Percentiles rank a stretch among this genome's conserved stretches.
phyloP scores from a whole-genome alignment of 92 coral and sea anemone species.

The Anthopleura xanthogrammica region DNA sequence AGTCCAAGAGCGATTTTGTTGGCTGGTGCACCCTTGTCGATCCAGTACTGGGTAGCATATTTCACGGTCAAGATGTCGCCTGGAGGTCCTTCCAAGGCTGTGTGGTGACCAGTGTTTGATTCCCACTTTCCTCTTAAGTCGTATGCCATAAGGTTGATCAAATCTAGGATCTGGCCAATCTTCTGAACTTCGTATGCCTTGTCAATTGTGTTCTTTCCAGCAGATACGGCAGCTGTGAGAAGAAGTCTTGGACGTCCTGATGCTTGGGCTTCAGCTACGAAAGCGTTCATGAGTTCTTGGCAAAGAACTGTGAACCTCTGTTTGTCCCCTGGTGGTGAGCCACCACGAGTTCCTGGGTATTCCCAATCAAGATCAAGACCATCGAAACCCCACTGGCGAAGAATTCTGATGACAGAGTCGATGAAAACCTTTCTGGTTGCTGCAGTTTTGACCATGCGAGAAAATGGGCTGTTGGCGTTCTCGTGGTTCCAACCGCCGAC shows the following conservation, averaged over 20 bases:
- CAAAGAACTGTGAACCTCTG: constrained; percentile 78
- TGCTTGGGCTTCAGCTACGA: constrained; percentile 58
- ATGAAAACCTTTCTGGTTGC: constrained; percentile 74
- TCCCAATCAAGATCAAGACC: constrained; percentile 96
- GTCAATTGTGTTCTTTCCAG: constrained; percentile 65
- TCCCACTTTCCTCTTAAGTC: constrained; percentile 94
- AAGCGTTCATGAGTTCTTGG: constrained; percentile 79
- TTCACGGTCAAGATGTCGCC: constrained; percentile 77
- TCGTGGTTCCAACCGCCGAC: constrained; percentile 99
- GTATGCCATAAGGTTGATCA: constrained; percentile 88
- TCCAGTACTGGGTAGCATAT: constrained; percentile 85
- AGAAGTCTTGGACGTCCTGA: constrained; percentile 67
- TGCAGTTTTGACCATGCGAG: constrained; percentile 81
- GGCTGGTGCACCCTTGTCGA: constrained; percentile 82
- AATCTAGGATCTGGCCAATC: constrained; percentile 67
- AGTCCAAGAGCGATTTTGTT: constrained; percentile 83
- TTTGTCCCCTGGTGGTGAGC: constrained; percentile 81
- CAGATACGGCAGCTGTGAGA: constrained; percentile 85
- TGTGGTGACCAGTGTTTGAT: constrained; percentile 78
- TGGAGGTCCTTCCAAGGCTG: constrained; percentile 75
- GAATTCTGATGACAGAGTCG: constrained; percentile 58
- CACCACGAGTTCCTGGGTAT: constrained; percentile 78
- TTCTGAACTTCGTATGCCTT: constrained; percentile 69
- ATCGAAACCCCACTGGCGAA: constrained; percentile 76
- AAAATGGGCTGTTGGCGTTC: constrained; percentile 75